Base-by-base conservation (phyloP, 92 coral and sea anemone genomes). In the Montipora capitata region DNA sequence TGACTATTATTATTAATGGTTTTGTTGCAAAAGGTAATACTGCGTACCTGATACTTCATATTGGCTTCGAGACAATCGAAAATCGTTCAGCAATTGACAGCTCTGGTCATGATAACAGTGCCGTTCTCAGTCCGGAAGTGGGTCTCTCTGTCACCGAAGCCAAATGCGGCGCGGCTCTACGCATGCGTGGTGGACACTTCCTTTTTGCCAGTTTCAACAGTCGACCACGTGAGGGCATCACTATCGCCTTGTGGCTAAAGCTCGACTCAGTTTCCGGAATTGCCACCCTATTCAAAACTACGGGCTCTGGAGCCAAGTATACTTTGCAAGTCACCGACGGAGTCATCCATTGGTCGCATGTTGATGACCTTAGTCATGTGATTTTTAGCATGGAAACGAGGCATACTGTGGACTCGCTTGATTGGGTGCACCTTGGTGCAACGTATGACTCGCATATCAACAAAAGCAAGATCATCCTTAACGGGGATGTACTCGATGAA, bases 391-490 rank as follows among this genome's bases (percentile, higher is more conserved):
- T 90, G 93, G 98, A 93, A 75, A 94, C 96, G 62, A 77, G 92
- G 20, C 92, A 95, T 76, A 81, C 87, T 16, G 94, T 97, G 11
- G 94, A 93, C 43, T 68, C 95, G 64, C 94, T 93, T 41, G 94
- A 95, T 65, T 97, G 99, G 99, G 70, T 90, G n/a, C 99, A 97
- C 42, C 75, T 97, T 13, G 96, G 93, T 64, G 99, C 93, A 4
- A 95, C 99, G 16, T 97, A 97, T 61, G 99, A 97, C 84, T 91
- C 98, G 12, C 85, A 96, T n/a, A 94, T 94, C 49, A 93, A 92
- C 75, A 87, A 83, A 56, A 91, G 94, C 75, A 97, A 97, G 78
- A 91, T 97, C 65, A 91, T 94, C 62, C 88, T 95, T 15, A 94
- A 97, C 59, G 99, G 99, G 5, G 86, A 83, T 40, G 94, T 97